Conservation (phyloP, 2,797 vertebrate species). For the Coccyzus lansbergi region DNA sequence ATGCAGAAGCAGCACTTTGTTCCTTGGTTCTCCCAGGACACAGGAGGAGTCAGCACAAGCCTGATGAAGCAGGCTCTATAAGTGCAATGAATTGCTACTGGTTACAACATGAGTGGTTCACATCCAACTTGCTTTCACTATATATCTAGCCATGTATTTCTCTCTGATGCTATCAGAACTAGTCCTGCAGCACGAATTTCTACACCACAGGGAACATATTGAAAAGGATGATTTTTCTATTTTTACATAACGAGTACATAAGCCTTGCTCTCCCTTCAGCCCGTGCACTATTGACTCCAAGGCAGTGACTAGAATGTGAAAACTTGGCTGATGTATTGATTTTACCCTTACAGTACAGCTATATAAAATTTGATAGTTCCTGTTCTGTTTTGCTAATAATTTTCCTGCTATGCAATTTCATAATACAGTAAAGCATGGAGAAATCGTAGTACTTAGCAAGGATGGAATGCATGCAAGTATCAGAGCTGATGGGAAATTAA, state of each 20-base stretch:
- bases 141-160: accelerated
- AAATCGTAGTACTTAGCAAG: not conserved
- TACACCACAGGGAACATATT: not conserved
- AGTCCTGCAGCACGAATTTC: not conserved
- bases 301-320: not conserved
- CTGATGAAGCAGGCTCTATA: accelerated
- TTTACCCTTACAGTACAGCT: not conserved
- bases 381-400: not conserved
- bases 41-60: not conserved
- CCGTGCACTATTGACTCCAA: not conserved
- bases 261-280: not conserved
- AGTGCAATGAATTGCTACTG: accelerated
- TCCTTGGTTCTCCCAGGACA: not conserved
- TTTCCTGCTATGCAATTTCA: not conserved
- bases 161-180: not conserved
- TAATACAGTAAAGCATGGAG: not conserved
- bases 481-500: not conserved
- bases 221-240: not conserved
- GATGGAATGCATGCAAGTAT: not conserved
- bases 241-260: not conserved
- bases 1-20: not conserved
- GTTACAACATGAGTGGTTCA: not conserved
- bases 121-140: not conserved
- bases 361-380: not conserved
- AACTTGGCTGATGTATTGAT: not conserved